Conservation (phyloP, 2,888 invertebrate species). For the Lathronympha strigana region DNA sequence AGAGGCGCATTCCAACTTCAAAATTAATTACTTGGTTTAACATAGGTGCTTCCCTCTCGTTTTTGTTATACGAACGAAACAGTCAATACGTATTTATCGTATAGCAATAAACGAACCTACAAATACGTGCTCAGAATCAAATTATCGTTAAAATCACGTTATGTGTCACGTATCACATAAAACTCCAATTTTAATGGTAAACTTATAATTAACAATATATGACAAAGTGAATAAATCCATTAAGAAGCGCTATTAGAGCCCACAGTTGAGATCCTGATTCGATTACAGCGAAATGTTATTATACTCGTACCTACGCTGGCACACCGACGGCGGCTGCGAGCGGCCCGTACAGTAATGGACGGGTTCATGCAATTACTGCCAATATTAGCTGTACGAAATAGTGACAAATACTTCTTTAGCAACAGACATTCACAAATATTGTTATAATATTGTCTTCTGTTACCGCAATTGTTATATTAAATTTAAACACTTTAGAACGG, state of each 20-base stretch:
- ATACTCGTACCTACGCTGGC: neutral
- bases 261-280: slow-evolving; percentile 17
- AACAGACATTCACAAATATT: neutral
- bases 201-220: neutral
- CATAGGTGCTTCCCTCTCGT: too few relatives aligned
- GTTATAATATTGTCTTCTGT: too few relatives aligned
- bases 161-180: neutral
- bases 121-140: neutral
- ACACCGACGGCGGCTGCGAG: neutral
- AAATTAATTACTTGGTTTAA: too few relatives aligned
- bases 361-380: neutral
- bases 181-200: neutral
- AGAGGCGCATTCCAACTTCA: too few relatives aligned
- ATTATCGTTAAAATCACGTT: neutral
- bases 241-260: slow-evolving; percentile 1
- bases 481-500: too few relatives aligned
- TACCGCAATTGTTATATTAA: too few relatives aligned
- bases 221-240: neutral
- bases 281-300: slow-evolving; percentile 11
- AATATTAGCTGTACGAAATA: neutral
- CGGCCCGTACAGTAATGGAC: slow-evolving; percentile 12
- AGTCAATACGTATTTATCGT: too few relatives aligned
- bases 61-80: too few relatives aligned
- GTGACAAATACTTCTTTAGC: neutral
- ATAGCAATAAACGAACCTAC: too few relatives aligned